Percentiles rank a stretch among this genome's conserved stretches.
These are phyloP conservation scores for Alosa alosa DNA, from an alignment of 2,113 vertebrate genomes.

Conservation along the genomic window DNA sequence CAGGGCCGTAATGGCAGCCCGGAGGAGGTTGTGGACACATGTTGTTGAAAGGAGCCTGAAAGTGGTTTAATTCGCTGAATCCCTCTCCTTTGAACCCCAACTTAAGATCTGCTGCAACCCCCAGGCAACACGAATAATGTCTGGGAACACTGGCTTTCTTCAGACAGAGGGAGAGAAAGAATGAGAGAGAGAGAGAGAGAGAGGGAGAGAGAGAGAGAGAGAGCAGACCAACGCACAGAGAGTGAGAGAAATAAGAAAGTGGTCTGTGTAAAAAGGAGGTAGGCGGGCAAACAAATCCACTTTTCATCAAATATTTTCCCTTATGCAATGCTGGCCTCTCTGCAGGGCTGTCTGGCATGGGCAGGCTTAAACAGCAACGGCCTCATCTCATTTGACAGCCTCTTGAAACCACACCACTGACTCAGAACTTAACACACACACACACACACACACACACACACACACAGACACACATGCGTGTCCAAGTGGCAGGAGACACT, in stretches of 20 bases:
- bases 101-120: not conserved
- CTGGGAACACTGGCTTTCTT: not conserved
- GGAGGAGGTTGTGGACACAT: not conserved
- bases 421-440: not conserved
- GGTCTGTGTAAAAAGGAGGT: not conserved
- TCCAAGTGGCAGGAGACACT: not conserved
- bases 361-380: not conserved
- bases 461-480: not conserved
- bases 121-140: not conserved
- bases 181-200: not conserved
- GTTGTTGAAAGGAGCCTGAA: not conserved
- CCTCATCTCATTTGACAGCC: not conserved
- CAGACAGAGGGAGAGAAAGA: not conserved
- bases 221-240: not conserved
- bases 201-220: not conserved
- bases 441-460: constrained; percentile 18
- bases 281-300: not conserved
- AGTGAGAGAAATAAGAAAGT: not conserved
- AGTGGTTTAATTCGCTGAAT: not conserved
- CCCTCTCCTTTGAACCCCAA: not conserved
- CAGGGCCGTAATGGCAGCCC: not conserved
- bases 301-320: not conserved
- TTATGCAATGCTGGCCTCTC: not conserved
- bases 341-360: not conserved
- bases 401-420: not conserved